Conservation (phyloP, 2,888 invertebrate genomes). For the Baccha elongata region DNA sequence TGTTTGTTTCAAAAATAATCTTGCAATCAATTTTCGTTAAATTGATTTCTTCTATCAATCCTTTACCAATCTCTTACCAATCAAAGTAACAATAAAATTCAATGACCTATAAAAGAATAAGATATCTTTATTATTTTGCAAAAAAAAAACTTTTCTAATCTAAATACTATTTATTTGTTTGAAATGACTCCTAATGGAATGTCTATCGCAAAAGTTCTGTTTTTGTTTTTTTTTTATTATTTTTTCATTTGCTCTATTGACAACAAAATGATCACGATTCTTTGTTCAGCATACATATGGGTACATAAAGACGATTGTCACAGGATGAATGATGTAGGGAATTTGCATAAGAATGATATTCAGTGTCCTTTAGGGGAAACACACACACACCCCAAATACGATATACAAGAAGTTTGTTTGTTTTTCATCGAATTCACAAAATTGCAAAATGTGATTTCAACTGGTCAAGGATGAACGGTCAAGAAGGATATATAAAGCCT, state of each 20-base stretch:
- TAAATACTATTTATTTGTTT: slow-evolving; percentile 38
- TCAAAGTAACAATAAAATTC: too few relatives aligned
- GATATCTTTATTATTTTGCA: too few relatives aligned
- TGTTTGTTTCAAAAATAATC: too few relatives aligned
- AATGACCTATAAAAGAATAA: slow-evolving; percentile 12
- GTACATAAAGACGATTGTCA: slow-evolving; percentile 46
- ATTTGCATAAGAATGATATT: slow-evolving; percentile 63
- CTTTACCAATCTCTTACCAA: too few relatives aligned
- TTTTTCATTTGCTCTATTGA: slow-evolving; percentile 41
- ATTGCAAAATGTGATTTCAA: slow-evolving; percentile 54
- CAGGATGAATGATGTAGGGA: slow-evolving; percentile 57
- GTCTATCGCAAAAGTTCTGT: slow-evolving; percentile 17
- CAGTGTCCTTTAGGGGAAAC: slow-evolving; percentile 25
- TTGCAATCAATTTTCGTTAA: too few relatives aligned
- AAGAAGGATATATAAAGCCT: slow-evolving; percentile 26
- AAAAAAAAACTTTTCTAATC: slow-evolving; percentile 9
- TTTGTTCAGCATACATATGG: slow-evolving; percentile 7
- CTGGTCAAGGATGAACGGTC: slow-evolving; percentile 30
- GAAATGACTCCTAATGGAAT: slow-evolving; percentile 36
- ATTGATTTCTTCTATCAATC: too few relatives aligned
- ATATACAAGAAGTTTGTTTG: slow-evolving; percentile 52
- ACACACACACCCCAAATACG: too few relatives aligned
- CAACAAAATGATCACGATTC: slow-evolving; percentile 45
- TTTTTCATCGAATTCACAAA: slow-evolving; percentile 39
- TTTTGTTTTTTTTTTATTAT: slow-evolving; percentile 37